These are phyloP conservation scores for Eueremaeus valkanovi DNA, from an alignment of 2,888 invertebrate species.

Conservation along the genomic window DNA sequence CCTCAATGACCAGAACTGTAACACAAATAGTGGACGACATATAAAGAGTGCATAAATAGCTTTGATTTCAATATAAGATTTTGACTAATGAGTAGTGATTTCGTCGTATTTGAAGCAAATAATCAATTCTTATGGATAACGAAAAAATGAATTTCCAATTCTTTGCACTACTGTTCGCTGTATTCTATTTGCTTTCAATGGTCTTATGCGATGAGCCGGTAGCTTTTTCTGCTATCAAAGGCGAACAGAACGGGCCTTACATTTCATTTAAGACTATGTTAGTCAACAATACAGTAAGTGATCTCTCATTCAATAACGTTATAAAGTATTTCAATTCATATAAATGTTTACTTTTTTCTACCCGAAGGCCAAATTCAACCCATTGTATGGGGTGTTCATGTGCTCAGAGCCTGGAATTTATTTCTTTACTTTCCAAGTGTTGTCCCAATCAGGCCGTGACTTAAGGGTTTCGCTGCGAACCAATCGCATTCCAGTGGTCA, in stretches of 20 bases:
- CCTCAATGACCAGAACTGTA: neutral
- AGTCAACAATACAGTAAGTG: constrained; percentile 32
- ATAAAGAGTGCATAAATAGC: neutral
- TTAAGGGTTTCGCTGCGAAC: constrained; percentile 37
- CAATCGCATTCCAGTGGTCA: constrained; percentile 36
- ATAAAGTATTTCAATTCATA: neutral
- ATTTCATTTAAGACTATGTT: constrained; percentile 26
- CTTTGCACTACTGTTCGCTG: neutral
- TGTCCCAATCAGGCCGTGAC: constrained; percentile 10
- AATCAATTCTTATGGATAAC: neutral
- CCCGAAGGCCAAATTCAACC: constrained; percentile 38
- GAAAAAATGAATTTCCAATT: constrained; percentile 1
- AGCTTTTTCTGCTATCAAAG: constrained; percentile 37
- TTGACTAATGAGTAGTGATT: too few species aligned
- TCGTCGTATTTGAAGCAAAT: too few species aligned
- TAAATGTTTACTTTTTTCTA: neutral
- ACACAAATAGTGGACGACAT: neutral
- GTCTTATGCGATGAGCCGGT: neutral
- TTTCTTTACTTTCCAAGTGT: constrained; percentile 35
- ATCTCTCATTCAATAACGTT: neutral
- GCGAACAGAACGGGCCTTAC: constrained; percentile 31
- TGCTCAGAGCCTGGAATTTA: constrained; percentile 42
- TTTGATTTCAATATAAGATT: neutral
- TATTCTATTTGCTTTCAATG: neutral
- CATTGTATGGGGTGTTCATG: constrained; percentile 37